phyloP scores from a whole-genome alignment of 2,797 vertebrate species.

The Petrocephalus sullivani region DNA sequence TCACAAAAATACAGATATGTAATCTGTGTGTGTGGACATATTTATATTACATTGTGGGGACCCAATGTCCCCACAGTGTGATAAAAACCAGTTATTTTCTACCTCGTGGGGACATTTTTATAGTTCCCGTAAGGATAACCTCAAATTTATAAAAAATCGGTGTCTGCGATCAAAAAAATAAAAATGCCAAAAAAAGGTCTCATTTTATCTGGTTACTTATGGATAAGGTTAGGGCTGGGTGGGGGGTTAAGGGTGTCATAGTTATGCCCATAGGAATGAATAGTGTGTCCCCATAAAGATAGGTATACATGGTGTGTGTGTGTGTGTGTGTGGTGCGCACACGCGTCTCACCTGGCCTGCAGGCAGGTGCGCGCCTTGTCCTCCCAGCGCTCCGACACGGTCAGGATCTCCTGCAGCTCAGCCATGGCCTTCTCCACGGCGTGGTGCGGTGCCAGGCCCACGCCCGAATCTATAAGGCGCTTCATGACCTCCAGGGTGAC shows the following conservation, averaged over 20 bases:
- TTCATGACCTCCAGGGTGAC: slow-evolving; percentile 97
- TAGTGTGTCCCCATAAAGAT: not conserved
- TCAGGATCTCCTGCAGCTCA: slow-evolving; percentile 93
- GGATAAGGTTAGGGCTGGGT: not conserved
- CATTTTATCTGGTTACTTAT: not conserved
- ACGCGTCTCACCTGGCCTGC: slow-evolving; percentile 75
- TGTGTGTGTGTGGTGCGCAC: not conserved
- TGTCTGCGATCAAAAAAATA: not conserved
- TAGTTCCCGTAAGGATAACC: no score
- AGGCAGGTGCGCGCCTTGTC: slow-evolving; percentile 91
- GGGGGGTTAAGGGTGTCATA: not conserved
- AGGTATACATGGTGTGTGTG: not conserved
- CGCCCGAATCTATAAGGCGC: slow-evolving; percentile 90
- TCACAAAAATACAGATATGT: not conserved
- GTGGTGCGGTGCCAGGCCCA: slow-evolving; percentile 91
- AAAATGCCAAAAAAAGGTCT: not conserved
- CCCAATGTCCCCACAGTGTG: no score
- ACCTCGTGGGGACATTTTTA: no score
- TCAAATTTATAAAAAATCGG: not conserved
- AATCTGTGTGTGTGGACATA: not conserved
- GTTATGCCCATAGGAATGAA: not conserved
- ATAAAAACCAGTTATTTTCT: no score
- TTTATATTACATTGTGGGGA: no score
- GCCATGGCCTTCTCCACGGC: slow-evolving; percentile 98
- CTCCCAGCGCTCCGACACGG: slow-evolving; percentile 94